phyloP scores from a whole-genome alignment of 1,140 invertebrate species.

The Plodia interpunctella region DNA sequence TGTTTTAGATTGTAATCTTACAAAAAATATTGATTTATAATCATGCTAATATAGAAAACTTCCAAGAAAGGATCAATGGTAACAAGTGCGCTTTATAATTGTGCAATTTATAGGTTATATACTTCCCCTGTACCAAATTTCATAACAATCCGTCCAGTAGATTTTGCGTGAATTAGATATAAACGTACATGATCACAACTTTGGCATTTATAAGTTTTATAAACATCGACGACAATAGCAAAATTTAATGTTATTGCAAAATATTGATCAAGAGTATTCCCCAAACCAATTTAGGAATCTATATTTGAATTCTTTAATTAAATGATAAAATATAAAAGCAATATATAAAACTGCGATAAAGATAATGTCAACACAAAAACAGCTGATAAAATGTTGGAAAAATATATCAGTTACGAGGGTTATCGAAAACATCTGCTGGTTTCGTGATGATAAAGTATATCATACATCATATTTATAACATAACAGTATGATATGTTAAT shows the following conservation, averaged over 20 bases:
- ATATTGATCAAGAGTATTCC: no score
- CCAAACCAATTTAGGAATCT: background rate
- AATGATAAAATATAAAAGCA: background rate
- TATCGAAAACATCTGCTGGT: conserved; percentile 11
- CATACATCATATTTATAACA: background rate
- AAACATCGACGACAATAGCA: background rate
- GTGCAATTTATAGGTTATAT: no score
- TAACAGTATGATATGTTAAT: background rate
- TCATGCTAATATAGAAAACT: no score
- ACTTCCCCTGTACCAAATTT: no score
- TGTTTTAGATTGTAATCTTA: no score
- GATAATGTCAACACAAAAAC: background rate
- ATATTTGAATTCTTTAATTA: background rate
- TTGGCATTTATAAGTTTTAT: no score
- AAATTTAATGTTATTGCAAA: background rate
- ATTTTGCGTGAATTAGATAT: no score
- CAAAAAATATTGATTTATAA: no score
- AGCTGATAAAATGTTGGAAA: background rate
- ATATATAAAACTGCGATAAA: background rate
- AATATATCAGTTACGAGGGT: conserved; percentile 12
- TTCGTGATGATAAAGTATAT: conserved; percentile 12
- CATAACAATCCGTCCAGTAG: no score
- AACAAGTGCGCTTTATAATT: no score
- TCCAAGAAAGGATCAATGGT: no score
- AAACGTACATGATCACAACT: no score